A percentile compares a stretch with the other conserved stretches of the same genome.
These are phyloP conservation scores for Diorhabda sublineata DNA, from an alignment of 1,140 invertebrate species.

Conservation along the genomic window DNA sequence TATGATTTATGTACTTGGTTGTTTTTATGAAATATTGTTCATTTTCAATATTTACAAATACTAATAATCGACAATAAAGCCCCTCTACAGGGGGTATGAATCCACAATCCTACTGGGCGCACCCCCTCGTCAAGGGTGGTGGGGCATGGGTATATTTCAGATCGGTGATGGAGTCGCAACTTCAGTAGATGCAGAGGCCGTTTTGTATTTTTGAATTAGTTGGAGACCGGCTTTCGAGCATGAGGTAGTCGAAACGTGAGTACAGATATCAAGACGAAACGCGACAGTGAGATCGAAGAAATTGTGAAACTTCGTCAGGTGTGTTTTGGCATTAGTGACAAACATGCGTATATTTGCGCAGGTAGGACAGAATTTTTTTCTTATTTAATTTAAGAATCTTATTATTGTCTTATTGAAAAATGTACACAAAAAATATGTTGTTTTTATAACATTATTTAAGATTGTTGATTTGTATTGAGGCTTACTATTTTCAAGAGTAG, in stretches of 20 bases:
- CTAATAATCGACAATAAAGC: not conserved
- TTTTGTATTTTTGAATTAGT: slow-evolving; percentile 3
- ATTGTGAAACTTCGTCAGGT: slow-evolving; percentile 5
- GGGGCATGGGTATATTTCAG: slow-evolving; percentile 5
- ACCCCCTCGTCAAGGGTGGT: slow-evolving; percentile 17
- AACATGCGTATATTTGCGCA: slow-evolving; percentile 13
- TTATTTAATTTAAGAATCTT: not conserved
- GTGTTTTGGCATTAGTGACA: not conserved
- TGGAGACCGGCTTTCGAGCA: not conserved
- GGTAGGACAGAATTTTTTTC: slow-evolving; percentile 9
- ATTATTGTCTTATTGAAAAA: not conserved
- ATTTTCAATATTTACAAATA: too few species aligned
- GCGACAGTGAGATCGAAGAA: not conserved
- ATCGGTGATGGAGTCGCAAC: slow-evolving; percentile 4
- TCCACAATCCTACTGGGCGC: not conserved
- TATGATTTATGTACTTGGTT: too few species aligned
- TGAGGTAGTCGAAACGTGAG: not conserved
- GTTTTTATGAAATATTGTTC: too few species aligned
- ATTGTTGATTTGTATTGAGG: too few species aligned
- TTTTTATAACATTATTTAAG: too few species aligned
- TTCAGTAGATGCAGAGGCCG: not conserved
- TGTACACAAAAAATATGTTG: too few species aligned
- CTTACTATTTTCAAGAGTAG: too few species aligned
- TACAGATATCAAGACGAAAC: not conserved
- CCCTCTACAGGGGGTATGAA: slow-evolving; percentile 1